Evolutionary conservation across 2,888 invertebrate genomes (phyloP), one percentile per base, ranked within the genome.

Genomic region (Lycocerus yunnanus): DNA sequence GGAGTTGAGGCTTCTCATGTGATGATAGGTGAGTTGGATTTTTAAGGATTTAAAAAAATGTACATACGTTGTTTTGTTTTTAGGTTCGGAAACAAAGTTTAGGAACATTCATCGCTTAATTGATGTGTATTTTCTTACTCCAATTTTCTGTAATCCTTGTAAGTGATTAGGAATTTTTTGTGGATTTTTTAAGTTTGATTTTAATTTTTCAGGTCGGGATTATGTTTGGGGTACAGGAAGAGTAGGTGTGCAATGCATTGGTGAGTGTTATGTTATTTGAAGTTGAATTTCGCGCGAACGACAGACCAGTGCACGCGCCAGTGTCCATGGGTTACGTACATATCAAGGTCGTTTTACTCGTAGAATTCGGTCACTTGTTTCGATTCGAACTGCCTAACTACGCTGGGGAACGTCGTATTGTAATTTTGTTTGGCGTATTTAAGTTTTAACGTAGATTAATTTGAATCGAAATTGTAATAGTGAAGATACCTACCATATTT

Each of bases 151-250:
- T 83, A 85, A 84, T 79, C 89, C 89, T 81, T 90, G 90, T 90
- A 85, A 89, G 90, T 90, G 21, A 72, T n/a, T 14, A 15, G 1
- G 16, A 16, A 60, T 15, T 18, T 21, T 1, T n/a, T n/a, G 27
- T 16, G 58, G 4, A 27, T 20, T 66, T 15, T 73, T 69, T 27
- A 15, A 73, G 43, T 68, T 18, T n/a, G n/a, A 21, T 18, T 15
- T 58, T 58, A 58, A 15, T 27, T 15, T 78, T 80, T 72, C 85
- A 90, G 92, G 92, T 86, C 88, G 89, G 84, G 92, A 92, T 85
- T 91, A 90, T 83, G 90, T 92, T 79, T 91, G 91, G 91, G 91
- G 91, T 68, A 87, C 88, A 73, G 90, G 90, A 72, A 88, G 87
- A 83, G 88, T 90, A 76, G 91, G 91, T 69, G 87, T 89, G 75